phyloP scores from a whole-genome alignment of 2,113 vertebrate genomes.

The Rhinogobius similis region DNA sequence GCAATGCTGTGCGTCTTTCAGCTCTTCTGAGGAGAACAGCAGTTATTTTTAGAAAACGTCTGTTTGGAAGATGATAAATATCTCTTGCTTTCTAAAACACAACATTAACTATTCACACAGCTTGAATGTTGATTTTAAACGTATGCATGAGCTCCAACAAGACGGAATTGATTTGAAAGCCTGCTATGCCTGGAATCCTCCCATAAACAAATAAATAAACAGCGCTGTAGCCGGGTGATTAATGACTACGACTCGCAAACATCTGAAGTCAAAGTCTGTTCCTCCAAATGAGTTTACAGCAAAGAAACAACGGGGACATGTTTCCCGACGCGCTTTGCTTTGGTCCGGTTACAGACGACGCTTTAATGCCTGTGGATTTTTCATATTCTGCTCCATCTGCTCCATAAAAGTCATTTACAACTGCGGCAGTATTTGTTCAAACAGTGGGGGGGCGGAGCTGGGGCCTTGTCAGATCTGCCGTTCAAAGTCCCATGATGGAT shows the following conservation, averaged over 20 bases:
- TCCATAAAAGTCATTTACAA: conserved; percentile 12
- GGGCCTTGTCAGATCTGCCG: not conserved
- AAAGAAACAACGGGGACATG: conserved; percentile 3
- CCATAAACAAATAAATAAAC: not conserved
- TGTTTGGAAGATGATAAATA: not conserved
- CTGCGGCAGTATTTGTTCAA: not conserved
- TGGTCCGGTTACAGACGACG: conserved; percentile 1
- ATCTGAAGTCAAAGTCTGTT: not conserved
- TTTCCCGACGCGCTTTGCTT: not conserved
- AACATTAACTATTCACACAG: conserved; percentile 3
- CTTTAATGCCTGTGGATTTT: conserved; percentile 11
- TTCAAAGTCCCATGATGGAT: not conserved
- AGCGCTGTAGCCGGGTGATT: not conserved
- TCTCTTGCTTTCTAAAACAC: not conserved
- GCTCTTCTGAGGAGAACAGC: not conserved
- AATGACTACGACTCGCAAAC: conserved; percentile 10
- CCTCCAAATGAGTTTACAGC: not conserved
- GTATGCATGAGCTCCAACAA: not conserved
- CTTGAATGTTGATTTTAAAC: conserved; percentile 1
- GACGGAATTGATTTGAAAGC: conserved; percentile 2
- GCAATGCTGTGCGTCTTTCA: not conserved
- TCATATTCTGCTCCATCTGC: conserved; percentile 11
- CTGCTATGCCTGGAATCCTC: not conserved
- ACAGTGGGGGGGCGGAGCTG: not conserved
- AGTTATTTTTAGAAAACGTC: not conserved